Conservation (phyloP, 1,140 invertebrate genomes). For the Drosophila navojoa region DNA sequence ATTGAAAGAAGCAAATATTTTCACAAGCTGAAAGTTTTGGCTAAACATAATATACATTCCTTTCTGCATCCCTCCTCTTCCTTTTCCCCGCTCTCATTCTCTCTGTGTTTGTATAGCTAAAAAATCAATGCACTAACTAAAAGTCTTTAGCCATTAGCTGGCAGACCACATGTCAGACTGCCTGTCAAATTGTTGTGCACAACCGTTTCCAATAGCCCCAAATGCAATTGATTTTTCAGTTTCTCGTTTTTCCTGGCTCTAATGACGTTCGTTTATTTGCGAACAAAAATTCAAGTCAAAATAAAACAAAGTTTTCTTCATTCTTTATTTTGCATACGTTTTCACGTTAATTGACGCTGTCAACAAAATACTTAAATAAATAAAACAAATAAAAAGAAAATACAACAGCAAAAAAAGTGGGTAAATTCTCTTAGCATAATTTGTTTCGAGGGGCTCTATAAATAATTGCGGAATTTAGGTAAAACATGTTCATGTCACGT, state of each 20-base stretch:
- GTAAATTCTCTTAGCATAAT: slow-evolving; percentile 48
- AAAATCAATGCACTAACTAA: slow-evolving; percentile 21
- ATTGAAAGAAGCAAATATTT: background rate
- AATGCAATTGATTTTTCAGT: slow-evolving; percentile 47
- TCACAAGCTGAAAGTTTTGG: background rate
- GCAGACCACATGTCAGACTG: slow-evolving; percentile 25
- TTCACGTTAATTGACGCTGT: slow-evolving; percentile 73
- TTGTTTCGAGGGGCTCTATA: slow-evolving; percentile 39
- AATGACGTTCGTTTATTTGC: slow-evolving; percentile 35
- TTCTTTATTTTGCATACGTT: slow-evolving; percentile 26
- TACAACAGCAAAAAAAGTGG: background rate
- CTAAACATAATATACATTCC: background rate
- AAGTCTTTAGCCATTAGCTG: slow-evolving; percentile 13
- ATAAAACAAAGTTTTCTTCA: slow-evolving; percentile 17
- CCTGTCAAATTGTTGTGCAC: slow-evolving; percentile 18
- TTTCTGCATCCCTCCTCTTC: background rate
- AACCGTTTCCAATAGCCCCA: slow-evolving; percentile 11
- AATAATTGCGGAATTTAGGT: slow-evolving; percentile 80
- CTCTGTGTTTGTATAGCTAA: background rate
- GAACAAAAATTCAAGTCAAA: slow-evolving; percentile 38
- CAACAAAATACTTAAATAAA: slow-evolving; percentile 57
- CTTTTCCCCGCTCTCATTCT: background rate
- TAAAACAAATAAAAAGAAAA: background rate
- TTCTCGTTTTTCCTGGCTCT: slow-evolving; percentile 1
- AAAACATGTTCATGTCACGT: slow-evolving; percentile 80